Evolutionary conservation across 2,797 vertebrate species (phyloP), one percentile per base, ranked within the genome.

Genomic region (Esox lucius): DNA sequence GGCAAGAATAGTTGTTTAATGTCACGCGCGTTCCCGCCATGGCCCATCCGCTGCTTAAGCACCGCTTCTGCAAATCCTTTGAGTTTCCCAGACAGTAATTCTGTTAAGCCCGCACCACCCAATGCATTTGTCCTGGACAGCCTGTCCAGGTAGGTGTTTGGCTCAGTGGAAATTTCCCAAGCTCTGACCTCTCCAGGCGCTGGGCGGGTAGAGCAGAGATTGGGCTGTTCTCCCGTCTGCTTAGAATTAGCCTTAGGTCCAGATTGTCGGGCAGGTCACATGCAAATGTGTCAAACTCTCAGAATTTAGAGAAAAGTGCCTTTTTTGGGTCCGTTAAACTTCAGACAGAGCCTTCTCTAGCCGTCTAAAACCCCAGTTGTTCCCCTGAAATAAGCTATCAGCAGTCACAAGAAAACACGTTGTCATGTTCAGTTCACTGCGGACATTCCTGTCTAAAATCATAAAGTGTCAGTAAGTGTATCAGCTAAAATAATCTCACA

Each of bases 41-140:
- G 76, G 70, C 67, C 74, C 78, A 80, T 71, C 69, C 70, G 68
- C 35, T 19, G 69, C 73, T 8, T 91, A 93, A 93, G 90, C 91
- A 89, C 85, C 89, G 90, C 82, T 73, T 19, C 4, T 33, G 78
- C 77, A 91, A 92, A 93, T 92, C 90, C 90, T 49, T 17, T 61
- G 46, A 87, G 90, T 92, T 49, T 91, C 83, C 78, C 78, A 79
- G 80, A 91, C 48, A 0, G 35, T 91, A 86, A 91, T 85, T 86
- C 72, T 81, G 87, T 91, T 90, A 87, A 66, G 71, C 5, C 4
- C 13, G 24, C 78, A 77, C 70, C 46, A 72, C 35, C 33, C 42
- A 31, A n/a, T 68, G 67, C 71, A 51, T 75, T 74, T 48, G 71
- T 49, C 53, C 80, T 19, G 22, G 26, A 31, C 73, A 48, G 72